These are phyloP conservation scores for Eretmocerus hayati DNA, from an alignment of 2,888 invertebrate species.

Conservation along the genomic window DNA sequence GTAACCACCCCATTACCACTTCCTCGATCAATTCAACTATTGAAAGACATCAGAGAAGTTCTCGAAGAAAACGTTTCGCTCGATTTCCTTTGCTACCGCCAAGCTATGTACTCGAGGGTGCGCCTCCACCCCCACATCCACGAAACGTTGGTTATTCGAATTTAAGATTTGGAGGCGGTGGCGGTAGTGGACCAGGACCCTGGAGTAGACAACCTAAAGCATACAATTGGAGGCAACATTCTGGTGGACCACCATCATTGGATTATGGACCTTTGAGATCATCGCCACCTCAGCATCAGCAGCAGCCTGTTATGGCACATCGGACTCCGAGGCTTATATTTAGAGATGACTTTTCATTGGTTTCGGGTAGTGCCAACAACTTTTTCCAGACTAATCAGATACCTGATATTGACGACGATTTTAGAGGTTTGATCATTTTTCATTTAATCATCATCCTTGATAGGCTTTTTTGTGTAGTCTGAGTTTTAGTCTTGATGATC, in stretches of 20 bases:
- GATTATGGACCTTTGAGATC: conserved; percentile 22
- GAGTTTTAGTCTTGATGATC: too few species aligned
- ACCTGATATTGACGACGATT: conserved; percentile 40
- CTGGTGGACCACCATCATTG: conserved; percentile 18
- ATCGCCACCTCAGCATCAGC: too few species aligned
- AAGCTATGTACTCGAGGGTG: conserved; percentile 32
- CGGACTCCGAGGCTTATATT: conserved; percentile 42
- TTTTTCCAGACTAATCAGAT: conserved; percentile 43
- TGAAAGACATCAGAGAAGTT: too few species aligned
- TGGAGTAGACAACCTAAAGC: too few species aligned
- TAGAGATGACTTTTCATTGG: conserved; percentile 40
- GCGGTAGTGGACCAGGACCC: conserved; percentile 39
- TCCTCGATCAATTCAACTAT: not conserved
- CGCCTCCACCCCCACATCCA: conserved; percentile 17
- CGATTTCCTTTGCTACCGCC: conserved; percentile 33
- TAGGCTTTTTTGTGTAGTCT: too few species aligned
- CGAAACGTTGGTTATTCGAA: too few species aligned
- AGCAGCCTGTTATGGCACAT: conserved; percentile 41
- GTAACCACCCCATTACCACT: not conserved
- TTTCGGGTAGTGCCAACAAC: conserved; percentile 30
- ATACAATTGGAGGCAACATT: too few species aligned
- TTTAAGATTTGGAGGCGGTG: conserved; percentile 39
- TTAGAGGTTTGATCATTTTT: conserved; percentile 39
- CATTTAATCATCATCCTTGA: too few species aligned
- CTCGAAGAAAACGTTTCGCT: conserved; percentile 28